Conservation (phyloP, 2,888 invertebrate species). For the Torymus texanus region DNA sequence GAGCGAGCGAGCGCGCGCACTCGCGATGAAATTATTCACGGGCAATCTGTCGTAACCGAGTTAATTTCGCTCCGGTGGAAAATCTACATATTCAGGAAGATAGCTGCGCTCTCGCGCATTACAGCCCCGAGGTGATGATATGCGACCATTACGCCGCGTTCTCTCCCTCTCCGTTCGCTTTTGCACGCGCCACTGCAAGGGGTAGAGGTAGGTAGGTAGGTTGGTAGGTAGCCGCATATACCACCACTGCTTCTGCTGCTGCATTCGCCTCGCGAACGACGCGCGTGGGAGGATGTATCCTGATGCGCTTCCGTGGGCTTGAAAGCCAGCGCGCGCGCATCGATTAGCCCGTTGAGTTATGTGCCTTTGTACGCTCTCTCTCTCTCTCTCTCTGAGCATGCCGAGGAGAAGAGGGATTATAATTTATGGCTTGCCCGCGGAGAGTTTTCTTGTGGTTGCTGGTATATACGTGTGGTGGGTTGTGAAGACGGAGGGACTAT, state of each 20-base stretch:
- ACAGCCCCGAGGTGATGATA: conserved; percentile 56
- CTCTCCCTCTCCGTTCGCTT: neutral
- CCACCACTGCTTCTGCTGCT: neutral
- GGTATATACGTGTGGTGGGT: neutral
- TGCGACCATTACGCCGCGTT: conserved; percentile 56
- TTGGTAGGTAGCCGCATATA: neutral
- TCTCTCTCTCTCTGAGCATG: neutral
- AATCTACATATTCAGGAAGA: conserved; percentile 61
- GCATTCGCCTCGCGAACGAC: neutral
- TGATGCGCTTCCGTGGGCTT: conserved; percentile 45
- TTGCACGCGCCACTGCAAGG: too few species aligned
- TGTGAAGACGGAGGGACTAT: neutral
- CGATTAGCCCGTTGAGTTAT: conserved; percentile 49
- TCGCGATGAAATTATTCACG: conserved; percentile 70
- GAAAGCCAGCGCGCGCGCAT: conserved; percentile 32
- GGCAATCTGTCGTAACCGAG: conserved; percentile 72
- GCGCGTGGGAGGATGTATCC: conserved; percentile 16
- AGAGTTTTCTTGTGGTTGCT: neutral
- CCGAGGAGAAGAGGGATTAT: conserved; percentile 22
- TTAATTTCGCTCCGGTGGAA: conserved; percentile 66
- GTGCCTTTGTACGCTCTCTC: conserved; percentile 19
- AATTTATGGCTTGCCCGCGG: conserved; percentile 37
- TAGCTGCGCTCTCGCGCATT: conserved; percentile 46
- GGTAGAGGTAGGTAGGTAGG: too few species aligned
- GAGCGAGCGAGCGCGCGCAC: conserved; percentile 19